Conservation (phyloP, 1,140 invertebrate species). For the Pseudachorutes palmiensis region DNA sequence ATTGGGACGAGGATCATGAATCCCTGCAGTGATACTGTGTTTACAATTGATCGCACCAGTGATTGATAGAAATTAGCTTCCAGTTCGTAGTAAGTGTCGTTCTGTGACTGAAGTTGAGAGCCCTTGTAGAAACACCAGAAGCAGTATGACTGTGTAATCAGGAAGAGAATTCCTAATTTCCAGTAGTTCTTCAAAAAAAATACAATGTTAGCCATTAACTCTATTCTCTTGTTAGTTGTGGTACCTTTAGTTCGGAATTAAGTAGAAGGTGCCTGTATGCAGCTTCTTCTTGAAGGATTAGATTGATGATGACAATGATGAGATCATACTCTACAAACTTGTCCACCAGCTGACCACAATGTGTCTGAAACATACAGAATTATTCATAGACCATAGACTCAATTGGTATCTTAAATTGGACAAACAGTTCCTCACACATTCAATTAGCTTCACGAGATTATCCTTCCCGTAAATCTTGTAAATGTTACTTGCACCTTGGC, state of each 20-base stretch:
- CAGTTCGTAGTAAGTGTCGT: conserved; percentile 7
- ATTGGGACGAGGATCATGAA: not conserved
- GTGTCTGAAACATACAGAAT: conserved; percentile 4
- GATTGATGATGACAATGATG: conserved; percentile 17
- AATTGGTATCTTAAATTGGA: too few species aligned
- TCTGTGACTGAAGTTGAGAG: not conserved
- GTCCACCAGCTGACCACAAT: conserved; percentile 23
- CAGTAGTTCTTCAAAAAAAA: conserved; percentile 17
- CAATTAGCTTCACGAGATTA: conserved; percentile 1
- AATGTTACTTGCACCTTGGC: not conserved
- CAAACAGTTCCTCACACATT: not conserved
- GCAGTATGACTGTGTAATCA: conserved; percentile 18
- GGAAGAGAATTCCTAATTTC: conserved; percentile 20
- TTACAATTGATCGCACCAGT: conserved; percentile 7
- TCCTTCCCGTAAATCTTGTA: conserved; percentile 4
- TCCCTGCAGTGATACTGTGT: conserved; percentile 5
- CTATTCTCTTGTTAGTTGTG: not conserved
- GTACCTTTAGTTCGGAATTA: conserved; percentile 13
- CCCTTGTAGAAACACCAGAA: conserved; percentile 22
- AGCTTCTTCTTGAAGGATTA: conserved; percentile 14
- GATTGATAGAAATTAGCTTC: conserved; percentile 20
- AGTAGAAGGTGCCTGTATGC: conserved; percentile 21
- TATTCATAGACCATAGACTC: too few species aligned
- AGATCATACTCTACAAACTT: conserved; percentile 24
- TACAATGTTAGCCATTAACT: not conserved